A percentile compares a stretch with the other conserved stretches of the same genome.
Conservation (phyloP, 2,113 vertebrate genomes). For the Regulus satrapa region DNA sequence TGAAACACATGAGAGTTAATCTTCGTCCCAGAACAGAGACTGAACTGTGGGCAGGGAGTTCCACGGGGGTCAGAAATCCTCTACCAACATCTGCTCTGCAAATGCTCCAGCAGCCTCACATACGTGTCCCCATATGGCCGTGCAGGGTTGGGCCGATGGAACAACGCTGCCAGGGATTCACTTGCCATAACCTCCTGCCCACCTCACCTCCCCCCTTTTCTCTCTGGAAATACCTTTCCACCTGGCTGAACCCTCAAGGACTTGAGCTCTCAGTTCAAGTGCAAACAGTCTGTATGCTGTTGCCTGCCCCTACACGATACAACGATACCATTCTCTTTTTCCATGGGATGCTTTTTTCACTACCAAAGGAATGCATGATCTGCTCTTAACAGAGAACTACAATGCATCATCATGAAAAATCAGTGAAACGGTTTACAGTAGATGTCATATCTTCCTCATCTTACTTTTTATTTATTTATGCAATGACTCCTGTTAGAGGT, state of each 20-base stretch:
- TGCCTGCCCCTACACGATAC: background rate
- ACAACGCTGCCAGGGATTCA: background rate
- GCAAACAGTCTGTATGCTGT: background rate
- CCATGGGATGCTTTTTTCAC: background rate
- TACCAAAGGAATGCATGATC: background rate
- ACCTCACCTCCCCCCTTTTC: background rate
- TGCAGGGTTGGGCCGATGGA: background rate
- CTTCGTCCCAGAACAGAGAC: background rate
- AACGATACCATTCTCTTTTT: background rate
- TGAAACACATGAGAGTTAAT: background rate
- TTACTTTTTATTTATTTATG: background rate
- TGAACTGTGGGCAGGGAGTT: background rate
- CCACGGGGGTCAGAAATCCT: background rate
- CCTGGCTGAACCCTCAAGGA: background rate
- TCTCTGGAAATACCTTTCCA: background rate
- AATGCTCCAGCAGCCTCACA: background rate
- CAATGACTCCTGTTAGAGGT: background rate
- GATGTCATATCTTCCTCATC: background rate
- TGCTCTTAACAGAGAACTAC: background rate
- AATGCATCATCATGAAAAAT: background rate
- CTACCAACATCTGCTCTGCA: constrained; percentile 37
- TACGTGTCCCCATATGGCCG: background rate
- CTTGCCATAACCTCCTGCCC: background rate
- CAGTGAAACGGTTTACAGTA: background rate
- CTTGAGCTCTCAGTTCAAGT: background rate